Evolutionary conservation across 2,797 vertebrate species (phyloP).

Genomic region (Gadopsis bispinosus): DNA sequence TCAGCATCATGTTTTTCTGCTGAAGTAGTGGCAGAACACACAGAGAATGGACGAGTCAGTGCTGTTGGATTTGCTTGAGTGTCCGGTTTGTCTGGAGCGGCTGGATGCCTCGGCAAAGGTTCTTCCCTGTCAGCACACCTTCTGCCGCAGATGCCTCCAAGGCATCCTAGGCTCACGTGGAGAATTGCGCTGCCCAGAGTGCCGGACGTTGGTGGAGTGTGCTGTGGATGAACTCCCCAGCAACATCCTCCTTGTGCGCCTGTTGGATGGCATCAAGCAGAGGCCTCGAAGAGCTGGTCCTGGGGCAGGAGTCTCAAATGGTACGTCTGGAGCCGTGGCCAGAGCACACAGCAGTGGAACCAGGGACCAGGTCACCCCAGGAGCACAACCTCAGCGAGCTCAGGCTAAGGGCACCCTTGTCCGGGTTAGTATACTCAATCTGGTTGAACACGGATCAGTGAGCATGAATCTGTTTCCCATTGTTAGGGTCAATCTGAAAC

Average conservation of each 20-base stretch:
- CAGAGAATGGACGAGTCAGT: slow-evolving; percentile 96
- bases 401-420: slow-evolving; percentile 94
- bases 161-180: slow-evolving; percentile 95
- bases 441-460: slow-evolving; percentile 51
- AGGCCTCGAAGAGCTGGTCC: slow-evolving; percentile 88
- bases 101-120: slow-evolving; percentile 97
- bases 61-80: slow-evolving; percentile 96
- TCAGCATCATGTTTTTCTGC: slow-evolving; percentile 69
- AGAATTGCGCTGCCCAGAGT: slow-evolving; percentile 97
- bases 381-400: slow-evolving; percentile 88
- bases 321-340: slow-evolving; percentile 81
- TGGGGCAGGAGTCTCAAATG: slow-evolving; percentile 76
- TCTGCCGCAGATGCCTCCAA: slow-evolving; percentile 96
- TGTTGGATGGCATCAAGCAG: slow-evolving; percentile 98
- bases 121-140: slow-evolving; percentile 97
- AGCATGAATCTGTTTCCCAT: slow-evolving; percentile 60
- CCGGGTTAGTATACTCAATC: slow-evolving; percentile 87
- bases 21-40: slow-evolving; percentile 63
- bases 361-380: slow-evolving; percentile 87
- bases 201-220: slow-evolving; percentile 94
- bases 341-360: slow-evolving; percentile 80
- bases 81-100: slow-evolving; percentile 97
- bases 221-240: slow-evolving; percentile 96
- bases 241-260: slow-evolving; percentile 96
- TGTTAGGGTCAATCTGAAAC: slow-evolving; percentile 67